A percentile compares a stretch with the other conserved stretches of the same genome.
Evolutionary conservation across 23 tunicate genomes (phyloP).

Genomic region (Oikopleura vanhoeffeni): DNA sequence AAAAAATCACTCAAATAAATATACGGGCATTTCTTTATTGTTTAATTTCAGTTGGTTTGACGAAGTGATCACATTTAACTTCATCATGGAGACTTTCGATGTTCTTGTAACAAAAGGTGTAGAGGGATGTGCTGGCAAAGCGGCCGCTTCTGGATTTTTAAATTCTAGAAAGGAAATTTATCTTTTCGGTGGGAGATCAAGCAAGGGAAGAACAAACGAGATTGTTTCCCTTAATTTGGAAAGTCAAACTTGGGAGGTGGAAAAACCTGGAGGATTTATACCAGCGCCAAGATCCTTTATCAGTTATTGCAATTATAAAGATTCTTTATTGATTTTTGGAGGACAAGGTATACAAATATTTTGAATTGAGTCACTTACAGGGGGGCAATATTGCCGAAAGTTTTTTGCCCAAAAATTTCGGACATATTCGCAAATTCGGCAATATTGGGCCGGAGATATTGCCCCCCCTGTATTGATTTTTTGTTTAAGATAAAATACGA

Average conservation of each 20-base stretch:
- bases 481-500: background rate
- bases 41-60: slow-evolving; percentile 13
- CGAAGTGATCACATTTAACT: background rate
- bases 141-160: background rate
- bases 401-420: too few relatives aligned
- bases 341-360: slow-evolving; percentile 2
- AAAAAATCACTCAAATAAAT: too few relatives aligned
- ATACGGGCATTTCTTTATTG: too few relatives aligned
- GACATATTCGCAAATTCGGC: too few relatives aligned
- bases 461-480: too few relatives aligned
- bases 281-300: background rate
- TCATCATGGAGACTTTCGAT: background rate
- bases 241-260: background rate
- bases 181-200: background rate
- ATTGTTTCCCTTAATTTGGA: background rate
- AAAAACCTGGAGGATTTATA: slow-evolving; percentile 4
- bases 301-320: background rate
- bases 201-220: background rate
- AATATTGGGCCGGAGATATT: too few relatives aligned
- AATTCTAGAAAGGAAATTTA: background rate
- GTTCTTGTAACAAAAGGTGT: background rate
- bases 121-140: background rate
- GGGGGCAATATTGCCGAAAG: background rate
- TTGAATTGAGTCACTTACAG: background rate
- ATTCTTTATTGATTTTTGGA: background rate